Evolutionary conservation across 1,140 invertebrate genomes (phyloP).

Genomic region (Semibalanus balanoides): DNA sequence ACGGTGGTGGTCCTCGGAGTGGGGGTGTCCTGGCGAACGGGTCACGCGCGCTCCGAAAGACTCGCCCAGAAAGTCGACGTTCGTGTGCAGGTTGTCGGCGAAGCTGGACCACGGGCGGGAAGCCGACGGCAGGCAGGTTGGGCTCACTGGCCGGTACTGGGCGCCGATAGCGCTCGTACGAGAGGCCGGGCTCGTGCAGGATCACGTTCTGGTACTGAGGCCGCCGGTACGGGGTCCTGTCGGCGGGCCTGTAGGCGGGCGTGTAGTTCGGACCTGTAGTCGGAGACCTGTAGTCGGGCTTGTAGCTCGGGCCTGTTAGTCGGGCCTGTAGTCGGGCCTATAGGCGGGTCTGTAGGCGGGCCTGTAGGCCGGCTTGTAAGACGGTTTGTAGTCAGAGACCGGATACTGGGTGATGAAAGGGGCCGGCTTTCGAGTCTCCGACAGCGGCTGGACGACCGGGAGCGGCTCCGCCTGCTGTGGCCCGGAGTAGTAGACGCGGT

Average conservation of each 20-base stretch:
- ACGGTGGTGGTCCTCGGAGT: too few relatives aligned
- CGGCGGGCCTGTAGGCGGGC: too few relatives aligned
- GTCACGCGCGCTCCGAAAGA: background rate
- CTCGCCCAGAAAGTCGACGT: background rate
- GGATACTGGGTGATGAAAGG: too few relatives aligned
- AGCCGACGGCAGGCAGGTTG: background rate
- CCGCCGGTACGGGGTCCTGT: too few relatives aligned
- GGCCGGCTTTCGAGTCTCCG: background rate
- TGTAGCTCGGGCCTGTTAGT: too few relatives aligned
- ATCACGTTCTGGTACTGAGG: background rate
- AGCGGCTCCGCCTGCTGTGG: background rate
- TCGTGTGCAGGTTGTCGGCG: background rate
- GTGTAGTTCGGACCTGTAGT: too few relatives aligned
- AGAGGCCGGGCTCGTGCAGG: background rate
- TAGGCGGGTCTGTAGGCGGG: background rate
- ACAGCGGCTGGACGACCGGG: background rate
- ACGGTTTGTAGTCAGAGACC: background rate
- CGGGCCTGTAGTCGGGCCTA: too few relatives aligned
- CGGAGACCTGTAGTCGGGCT: too few relatives aligned
- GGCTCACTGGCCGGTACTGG: background rate
- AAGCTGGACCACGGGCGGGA: background rate
- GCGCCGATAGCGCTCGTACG: background rate
- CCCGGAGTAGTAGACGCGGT: background rate
- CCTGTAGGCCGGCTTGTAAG: background rate
- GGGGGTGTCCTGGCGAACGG: background rate